A percentile compares a stretch with the other conserved stretches of the same genome.
Conservation (phyloP, 2,797 vertebrate species). For the Cyprinella venusta region DNA sequence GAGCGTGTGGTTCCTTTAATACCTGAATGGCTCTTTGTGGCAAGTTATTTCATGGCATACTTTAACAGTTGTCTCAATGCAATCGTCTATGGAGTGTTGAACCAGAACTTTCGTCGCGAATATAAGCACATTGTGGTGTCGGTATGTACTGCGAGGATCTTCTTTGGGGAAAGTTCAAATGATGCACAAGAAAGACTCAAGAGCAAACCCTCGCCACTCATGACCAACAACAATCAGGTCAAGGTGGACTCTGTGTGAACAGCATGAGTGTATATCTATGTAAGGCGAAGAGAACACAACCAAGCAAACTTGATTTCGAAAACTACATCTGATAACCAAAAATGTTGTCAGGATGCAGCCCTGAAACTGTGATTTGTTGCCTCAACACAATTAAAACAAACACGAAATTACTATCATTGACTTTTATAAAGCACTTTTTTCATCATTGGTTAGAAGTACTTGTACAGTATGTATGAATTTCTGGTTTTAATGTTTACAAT, state of each 20-base stretch:
- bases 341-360: slow-evolving; percentile 49
- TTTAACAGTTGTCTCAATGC: slow-evolving; percentile 99
- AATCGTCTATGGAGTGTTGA: slow-evolving; percentile 95
- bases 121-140: slow-evolving; percentile 91
- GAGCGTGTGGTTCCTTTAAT: slow-evolving; percentile 82
- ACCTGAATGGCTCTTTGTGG: slow-evolving; percentile 95
- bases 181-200: slow-evolving; percentile 86
- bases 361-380: slow-evolving; percentile 72
- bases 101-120: slow-evolving; percentile 96
- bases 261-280: neutral
- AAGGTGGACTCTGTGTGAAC: slow-evolving; percentile 92
- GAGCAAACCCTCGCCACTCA: slow-evolving; percentile 89
- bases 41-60: slow-evolving; percentile 97
- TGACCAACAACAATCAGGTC: slow-evolving; percentile 90
- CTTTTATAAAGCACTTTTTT: slow-evolving; percentile 65
- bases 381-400: slow-evolving; percentile 72
- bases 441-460: slow-evolving; percentile 60
- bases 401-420: slow-evolving; percentile 66
- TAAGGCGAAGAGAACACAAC: slow-evolving; percentile 3
- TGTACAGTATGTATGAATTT: slow-evolving; percentile 52
- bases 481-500: slow-evolving; percentile 75
- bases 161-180: slow-evolving; percentile 91
- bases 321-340: slow-evolving; percentile 39
- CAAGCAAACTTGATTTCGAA: slow-evolving; percentile 65
- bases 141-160: slow-evolving; percentile 86